phyloP scores from a whole-genome alignment of 1,140 invertebrate genomes.

The Homarus americanus region DNA sequence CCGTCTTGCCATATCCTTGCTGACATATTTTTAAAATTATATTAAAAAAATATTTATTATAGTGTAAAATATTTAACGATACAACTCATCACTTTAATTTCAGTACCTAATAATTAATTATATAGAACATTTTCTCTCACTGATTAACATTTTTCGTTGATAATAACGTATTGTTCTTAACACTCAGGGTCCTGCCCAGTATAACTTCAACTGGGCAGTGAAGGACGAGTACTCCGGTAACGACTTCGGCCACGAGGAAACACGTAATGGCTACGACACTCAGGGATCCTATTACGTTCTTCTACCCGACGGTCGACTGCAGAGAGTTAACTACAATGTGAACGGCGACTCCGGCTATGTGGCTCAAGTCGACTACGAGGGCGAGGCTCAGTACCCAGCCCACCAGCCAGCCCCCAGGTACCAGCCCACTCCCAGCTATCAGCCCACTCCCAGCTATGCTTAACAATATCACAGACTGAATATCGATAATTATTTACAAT shows the following conservation, averaged over 20 bases:
- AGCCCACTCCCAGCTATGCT: too few relatives aligned
- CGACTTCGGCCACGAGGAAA: not conserved
- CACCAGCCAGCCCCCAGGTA: constrained; percentile 12
- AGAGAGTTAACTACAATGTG: constrained; percentile 21
- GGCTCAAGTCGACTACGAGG: constrained; percentile 32
- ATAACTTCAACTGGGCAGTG: not conserved
- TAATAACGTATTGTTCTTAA: not conserved
- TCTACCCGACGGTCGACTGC: not conserved
- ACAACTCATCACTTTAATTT: not conserved
- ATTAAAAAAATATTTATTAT: not conserved
- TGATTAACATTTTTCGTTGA: too few relatives aligned
- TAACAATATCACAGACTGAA: too few relatives aligned
- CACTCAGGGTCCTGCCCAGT: not conserved
- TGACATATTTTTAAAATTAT: not conserved
- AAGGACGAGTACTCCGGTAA: not conserved
- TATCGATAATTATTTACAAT: too few relatives aligned
- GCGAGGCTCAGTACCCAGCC: constrained; percentile 35
- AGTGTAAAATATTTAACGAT: not conserved
- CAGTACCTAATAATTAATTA: too few relatives aligned
- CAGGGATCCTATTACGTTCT: constrained; percentile 5
- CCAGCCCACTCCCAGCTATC: too few relatives aligned
- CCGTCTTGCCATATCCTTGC: not conserved
- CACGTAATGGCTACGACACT: constrained; percentile 11
- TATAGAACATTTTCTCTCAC: not conserved
- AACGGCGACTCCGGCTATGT: constrained; percentile 43